These are phyloP conservation scores for Oscarella lobularis DNA, from an alignment of 37 sponge, comb jelly and placozoan genomes.

Conservation along the genomic window DNA sequence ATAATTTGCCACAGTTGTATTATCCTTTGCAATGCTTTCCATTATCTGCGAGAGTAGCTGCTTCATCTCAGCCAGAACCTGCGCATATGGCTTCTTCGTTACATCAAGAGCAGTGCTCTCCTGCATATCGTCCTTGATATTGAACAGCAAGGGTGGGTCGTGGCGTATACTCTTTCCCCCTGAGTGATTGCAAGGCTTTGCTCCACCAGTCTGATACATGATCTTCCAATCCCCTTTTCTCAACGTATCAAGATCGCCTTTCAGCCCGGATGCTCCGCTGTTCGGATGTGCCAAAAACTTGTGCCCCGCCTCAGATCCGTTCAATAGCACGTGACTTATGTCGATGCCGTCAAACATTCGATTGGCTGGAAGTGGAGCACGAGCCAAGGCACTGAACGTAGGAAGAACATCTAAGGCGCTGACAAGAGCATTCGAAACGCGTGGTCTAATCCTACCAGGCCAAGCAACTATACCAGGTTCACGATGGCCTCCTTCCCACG, in stretches of 20 bases:
- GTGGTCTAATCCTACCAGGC: no score
- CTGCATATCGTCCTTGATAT: not conserved
- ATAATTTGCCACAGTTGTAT: slow-evolving; percentile 9
- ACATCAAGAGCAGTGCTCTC: not conserved
- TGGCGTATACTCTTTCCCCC: slow-evolving; percentile 8
- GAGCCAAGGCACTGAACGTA: not conserved
- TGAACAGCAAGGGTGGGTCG: slow-evolving; percentile 20
- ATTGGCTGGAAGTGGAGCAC: slow-evolving; percentile 6
- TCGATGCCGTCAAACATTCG: slow-evolving; percentile 16
- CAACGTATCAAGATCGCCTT: slow-evolving; percentile 3
- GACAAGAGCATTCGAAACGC: not conserved
- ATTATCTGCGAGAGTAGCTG: not conserved
- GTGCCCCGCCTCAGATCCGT: not conserved
- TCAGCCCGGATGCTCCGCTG: not conserved
- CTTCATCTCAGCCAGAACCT: not conserved
- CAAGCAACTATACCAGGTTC: no score
- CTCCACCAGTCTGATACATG: slow-evolving; percentile 8
- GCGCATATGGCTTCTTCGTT: not conserved
- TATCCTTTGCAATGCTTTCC: not conserved
- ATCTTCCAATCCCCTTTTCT: slow-evolving; percentile 13
- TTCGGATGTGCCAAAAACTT: not conserved
- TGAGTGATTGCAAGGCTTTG: slow-evolving; percentile 6
- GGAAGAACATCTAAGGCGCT: slow-evolving; percentile 20
- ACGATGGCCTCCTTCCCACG: slow-evolving; percentile 25
- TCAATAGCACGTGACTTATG: not conserved